phyloP scores from a whole-genome alignment of 2,113 vertebrate genomes.

The Marmota monax region DNA sequence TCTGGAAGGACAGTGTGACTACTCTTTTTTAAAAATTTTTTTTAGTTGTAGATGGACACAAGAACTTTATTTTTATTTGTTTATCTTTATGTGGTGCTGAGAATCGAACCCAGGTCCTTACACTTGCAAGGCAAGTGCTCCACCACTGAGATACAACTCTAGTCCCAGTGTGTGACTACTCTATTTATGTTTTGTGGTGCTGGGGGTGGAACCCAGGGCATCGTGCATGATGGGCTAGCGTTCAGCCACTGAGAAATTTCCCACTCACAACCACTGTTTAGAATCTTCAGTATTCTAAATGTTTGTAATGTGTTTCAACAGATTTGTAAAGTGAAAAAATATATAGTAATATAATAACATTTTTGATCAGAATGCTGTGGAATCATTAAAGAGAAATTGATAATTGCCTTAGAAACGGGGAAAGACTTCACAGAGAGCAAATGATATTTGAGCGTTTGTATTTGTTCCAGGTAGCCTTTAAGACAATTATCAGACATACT shows the following conservation, averaged over 20 bases:
- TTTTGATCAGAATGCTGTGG: background rate
- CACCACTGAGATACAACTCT: no score
- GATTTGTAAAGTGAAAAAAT: background rate
- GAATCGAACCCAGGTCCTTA: no score
- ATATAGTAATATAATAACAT: background rate
- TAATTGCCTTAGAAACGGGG: background rate
- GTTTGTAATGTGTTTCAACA: slow-evolving; percentile 29
- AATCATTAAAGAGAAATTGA: slow-evolving; percentile 18
- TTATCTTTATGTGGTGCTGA: no score
- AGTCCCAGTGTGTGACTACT: background rate
- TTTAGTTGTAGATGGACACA: no score
- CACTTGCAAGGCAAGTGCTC: no score
- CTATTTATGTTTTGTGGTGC: background rate
- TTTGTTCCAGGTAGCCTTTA: no score
- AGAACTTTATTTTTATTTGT: no score
- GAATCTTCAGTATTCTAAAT: background rate
- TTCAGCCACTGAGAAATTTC: background rate
- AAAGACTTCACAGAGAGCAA: background rate
- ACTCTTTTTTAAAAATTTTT: no score
- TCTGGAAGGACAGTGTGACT: background rate
- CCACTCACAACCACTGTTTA: background rate
- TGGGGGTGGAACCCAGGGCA: background rate
- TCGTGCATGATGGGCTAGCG: no score
- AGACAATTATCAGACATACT: background rate
- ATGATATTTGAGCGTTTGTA: slow-evolving; percentile 20